Evolutionary conservation across 2,797 vertebrate species (phyloP).

Genomic region (Stomatorhinus walkeri): DNA sequence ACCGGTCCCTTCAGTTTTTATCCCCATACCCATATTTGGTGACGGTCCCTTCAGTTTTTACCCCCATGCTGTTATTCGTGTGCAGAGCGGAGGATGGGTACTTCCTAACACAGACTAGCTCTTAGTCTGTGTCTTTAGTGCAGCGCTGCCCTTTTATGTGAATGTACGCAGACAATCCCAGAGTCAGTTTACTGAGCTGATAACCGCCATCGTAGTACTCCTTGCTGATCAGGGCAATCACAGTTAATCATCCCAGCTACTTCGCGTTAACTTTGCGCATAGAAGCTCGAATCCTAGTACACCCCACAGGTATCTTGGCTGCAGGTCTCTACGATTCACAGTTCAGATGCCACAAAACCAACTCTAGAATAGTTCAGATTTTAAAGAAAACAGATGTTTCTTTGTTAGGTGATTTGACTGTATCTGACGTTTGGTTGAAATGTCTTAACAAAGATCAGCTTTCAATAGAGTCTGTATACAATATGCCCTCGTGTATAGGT

Average conservation of each 20-base stretch:
- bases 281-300: neutral
- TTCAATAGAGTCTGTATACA: neutral
- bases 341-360: neutral
- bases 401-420: neutral
- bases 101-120: neutral
- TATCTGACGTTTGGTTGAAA: neutral
- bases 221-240: neutral
- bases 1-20: neutral
- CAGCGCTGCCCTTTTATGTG: neutral
- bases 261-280: neutral
- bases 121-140: neutral
- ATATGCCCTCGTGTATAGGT: neutral
- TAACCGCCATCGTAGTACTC: neutral
- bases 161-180: neutral
- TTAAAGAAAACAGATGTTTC: neutral
- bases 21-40: neutral
- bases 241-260: neutral
- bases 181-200: neutral
- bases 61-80: neutral
- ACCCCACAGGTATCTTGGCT: neutral
- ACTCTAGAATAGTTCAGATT: neutral
- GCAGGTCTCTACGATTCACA: neutral
- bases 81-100: neutral
- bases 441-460: neutral
- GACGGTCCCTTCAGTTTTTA: neutral